Evolutionary conservation across 2,888 invertebrate genomes (phyloP), one percentile per base, ranked within the genome.

Genomic region (Ischnura elegans): DNA sequence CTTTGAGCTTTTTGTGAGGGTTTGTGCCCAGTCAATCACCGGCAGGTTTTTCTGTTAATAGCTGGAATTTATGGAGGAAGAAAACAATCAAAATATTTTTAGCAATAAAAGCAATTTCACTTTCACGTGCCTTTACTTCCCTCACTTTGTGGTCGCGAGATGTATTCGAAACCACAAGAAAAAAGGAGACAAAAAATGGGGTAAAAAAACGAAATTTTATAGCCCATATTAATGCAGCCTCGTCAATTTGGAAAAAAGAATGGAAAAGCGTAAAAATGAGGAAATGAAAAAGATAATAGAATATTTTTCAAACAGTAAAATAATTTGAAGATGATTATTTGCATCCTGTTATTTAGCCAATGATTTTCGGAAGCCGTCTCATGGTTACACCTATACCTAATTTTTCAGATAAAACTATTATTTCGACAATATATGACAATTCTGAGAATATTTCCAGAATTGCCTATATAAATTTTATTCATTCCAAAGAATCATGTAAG

Each of bases 211-310:
- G n/a, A n/a, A n/a, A n/a, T 86, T 43, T 86, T 86, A 86, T 46
- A 43, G 45, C 46, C n/a, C 25, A 13, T 25, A 46, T 36, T 86
- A 46, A 86, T 43, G 46, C 36, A 43, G 46, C 43, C 10, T 16
- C 16, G 16, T 85, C 21, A 21, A n/a, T n/a, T n/a, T 85, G 21
- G 21, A 21, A 25, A 85, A 85, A 46, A n/a, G 45, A 21, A 45
- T 86, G n/a, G 25, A 86, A 86, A 86, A 86, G 25, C 46, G n/a
- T 45, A 46, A 86, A 86, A 10, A 43, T n/a, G 46, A n/a, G 86
- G 86, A 45, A 86, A 25, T 46, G 86, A 86, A 86, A 86, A 86
- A 86, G 46, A 43, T 86, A 43, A 86, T 76, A n/a, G 86, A 45
- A 86, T 46, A 6, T 45, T 45, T n/a, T 86, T 45, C 6, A 13